phyloP scores from a whole-genome alignment of 2,113 vertebrate species.

The Lontra canadensis region DNA sequence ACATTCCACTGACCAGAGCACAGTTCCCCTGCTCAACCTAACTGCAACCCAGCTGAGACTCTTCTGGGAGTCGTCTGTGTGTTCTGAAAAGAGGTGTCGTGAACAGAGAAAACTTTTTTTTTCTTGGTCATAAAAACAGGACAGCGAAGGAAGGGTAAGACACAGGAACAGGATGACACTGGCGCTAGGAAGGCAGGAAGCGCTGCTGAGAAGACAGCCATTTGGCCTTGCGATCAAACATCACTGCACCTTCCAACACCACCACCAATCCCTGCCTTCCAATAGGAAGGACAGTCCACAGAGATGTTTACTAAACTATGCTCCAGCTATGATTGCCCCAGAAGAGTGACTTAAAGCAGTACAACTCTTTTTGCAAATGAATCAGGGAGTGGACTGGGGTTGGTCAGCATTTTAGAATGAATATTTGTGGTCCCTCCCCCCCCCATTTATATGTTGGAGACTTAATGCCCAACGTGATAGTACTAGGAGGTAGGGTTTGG shows the following conservation, averaged over 20 bases:
- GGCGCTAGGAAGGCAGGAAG: not conserved
- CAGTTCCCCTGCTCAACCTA: not conserved
- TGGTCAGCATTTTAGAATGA: not conserved
- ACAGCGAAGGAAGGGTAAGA: not conserved
- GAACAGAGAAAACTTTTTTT: not conserved
- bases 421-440: fast-evolving
- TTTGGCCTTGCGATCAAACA: fast-evolving
- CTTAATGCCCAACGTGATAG: not conserved
- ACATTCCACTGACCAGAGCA: not conserved
- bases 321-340: not conserved
- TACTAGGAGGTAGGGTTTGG: not conserved
- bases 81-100: not conserved
- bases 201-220: too few species aligned
- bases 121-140: not conserved
- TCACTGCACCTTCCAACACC: fast-evolving
- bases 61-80: not conserved
- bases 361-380: not conserved
- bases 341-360: not conserved
- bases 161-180: not conserved
- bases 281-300: not conserved
- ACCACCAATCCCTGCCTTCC: not conserved
- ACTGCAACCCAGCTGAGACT: not conserved
- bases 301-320: not conserved
- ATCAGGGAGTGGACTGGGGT: not conserved
- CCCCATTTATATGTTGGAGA: not conserved